A percentile compares a stretch with the other conserved stretches of the same genome.
Conservation (phyloP, 1,140 invertebrate genomes). For the Caenorhabditis brenneri region DNA sequence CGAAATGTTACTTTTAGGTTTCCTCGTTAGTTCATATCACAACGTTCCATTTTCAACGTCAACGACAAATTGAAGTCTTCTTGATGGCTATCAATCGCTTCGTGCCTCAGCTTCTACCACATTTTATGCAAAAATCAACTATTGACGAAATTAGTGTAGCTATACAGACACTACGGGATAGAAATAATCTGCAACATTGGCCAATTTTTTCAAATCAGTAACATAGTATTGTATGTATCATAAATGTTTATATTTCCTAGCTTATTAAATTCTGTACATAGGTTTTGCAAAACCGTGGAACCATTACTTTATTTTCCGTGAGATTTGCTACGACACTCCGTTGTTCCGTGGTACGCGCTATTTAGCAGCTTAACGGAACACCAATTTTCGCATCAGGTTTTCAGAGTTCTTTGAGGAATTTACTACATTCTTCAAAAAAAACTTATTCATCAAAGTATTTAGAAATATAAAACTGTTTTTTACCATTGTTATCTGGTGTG, state of each 20-base stretch:
- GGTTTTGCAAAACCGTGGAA: too few relatives aligned
- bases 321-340: not conserved
- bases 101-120: not conserved
- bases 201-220: not conserved
- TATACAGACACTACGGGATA: not conserved
- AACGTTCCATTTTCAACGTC: not conserved
- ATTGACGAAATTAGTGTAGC: not conserved
- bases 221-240: too few relatives aligned
- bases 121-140: not conserved
- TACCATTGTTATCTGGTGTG: too few relatives aligned
- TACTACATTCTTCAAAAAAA: not conserved
- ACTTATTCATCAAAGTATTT: too few relatives aligned
- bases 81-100: not conserved
- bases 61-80: not conserved
- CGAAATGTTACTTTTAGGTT: too few relatives aligned
- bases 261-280: too few relatives aligned
- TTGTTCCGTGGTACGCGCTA: not conserved
- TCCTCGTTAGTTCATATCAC: not conserved
- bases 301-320: not conserved
- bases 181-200: not conserved
- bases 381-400: not conserved
- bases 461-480: too few relatives aligned
- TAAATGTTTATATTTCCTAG: too few relatives aligned
- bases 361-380: not conserved
- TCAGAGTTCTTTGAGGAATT: too few relatives aligned